Base-by-base conservation (phyloP, 2,888 invertebrate genomes). In the Aleiodes leptofemur region DNA sequence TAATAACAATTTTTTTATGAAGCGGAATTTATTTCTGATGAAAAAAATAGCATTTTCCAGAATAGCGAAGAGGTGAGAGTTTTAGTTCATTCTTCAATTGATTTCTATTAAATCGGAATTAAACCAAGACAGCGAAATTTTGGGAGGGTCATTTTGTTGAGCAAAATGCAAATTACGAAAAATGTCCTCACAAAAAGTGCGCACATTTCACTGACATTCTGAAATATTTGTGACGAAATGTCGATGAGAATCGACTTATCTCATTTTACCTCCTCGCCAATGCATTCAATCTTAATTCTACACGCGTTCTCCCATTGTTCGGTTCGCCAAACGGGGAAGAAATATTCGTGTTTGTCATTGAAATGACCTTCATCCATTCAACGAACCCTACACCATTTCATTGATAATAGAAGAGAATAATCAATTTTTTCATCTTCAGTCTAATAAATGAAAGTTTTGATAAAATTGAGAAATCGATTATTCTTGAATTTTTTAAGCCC, bases 361-460 rank as follows among this genome's bases (percentile, higher is more conserved):
- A 38, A 13, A 43, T 64, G 8, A 31, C 55, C 66, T 66, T 43
- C n/a, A 14, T 14, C 51, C 66, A 68, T 68, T 68, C 51, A 29
- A 51, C 50, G 51, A 68, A 68, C 51, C 14, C 51, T n/a, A 64
- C 23, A 38, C 11, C 11, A 43, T 43, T 7, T 43, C 3, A 43
- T 11, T 43, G 43, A 43, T 38, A 38, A 8, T 7, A 38, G 38
- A 2, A 38, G 8, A 38, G 38, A 38, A 38, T 38, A 23, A 23
- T 34, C 34, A 34, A 34, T 34, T 34, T 6, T 43, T 43, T 43
- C 23, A 23, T 43, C 3, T 43, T 43, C 43, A 0, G 0, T 9
- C 11, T 0, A 43, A 11, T 43, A 11, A 43, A 1, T 43, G 9
- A 43, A 43, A 43, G 9, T 6, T 6, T 9, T 9, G 3, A 43